Base-by-base conservation (phyloP, 1,140 invertebrate species). In the Andricus grossulariae region DNA sequence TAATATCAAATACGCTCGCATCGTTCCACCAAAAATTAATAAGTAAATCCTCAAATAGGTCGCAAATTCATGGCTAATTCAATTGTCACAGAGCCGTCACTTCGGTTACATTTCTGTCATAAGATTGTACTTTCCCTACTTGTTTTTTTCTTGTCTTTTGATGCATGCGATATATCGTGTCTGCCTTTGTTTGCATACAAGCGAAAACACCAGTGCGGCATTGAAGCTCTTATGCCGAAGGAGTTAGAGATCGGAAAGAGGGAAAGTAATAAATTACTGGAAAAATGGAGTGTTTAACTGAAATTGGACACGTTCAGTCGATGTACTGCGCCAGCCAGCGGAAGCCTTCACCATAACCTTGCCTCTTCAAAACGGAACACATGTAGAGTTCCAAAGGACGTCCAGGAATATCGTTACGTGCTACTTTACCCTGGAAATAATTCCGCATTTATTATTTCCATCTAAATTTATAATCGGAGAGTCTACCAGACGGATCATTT, bases 341-440 rank as follows among this genome's bases (percentile, higher is more conserved):
- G 94, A 99, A 99, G 85, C 98, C 99, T 93, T 99, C 99, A 77
- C 99, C 99, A 91, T 99, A 99, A 77, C 99, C 99, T 93, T 99
- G 98, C 90, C 98, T 95, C 93, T 99, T 99, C 85, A 99, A 93
- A 83, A 99, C 98, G 83, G 98, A 99, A 92, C 98, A 99, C 99
- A 99, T 99, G 92, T 99, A 99, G 82, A 99, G 92, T 94, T 99
- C 99, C 91, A 99, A 92, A 79, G 99, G 99, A 92, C 99, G 96
- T 55, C 97, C 97, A 57, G 97, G 95, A 85, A 99, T 92, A 88
- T 99, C 98, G 82, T 93, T 94, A 84, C 97, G 93, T 70, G 97
- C 92, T 82, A 98, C 95, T 92, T 97, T 98, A 81, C 96, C 97
- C 97, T 99, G 91, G 79, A 94, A 92, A 88, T 18, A 72, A 78